phyloP scores from a whole-genome alignment of 2,888 invertebrate species.

The Neelides folsomi region DNA sequence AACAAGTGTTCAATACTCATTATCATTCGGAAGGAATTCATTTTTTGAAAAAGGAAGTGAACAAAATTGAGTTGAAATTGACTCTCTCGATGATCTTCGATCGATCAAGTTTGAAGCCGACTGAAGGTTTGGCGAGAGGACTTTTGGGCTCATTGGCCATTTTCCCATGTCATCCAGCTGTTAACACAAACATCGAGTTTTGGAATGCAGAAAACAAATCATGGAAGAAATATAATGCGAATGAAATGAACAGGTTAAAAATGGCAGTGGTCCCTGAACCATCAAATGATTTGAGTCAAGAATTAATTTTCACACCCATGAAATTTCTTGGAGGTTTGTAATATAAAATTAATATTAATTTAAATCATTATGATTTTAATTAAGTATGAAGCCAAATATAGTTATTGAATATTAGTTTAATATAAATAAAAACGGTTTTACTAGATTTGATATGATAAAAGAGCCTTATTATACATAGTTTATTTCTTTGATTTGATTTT shows the following conservation, averaged over 20 bases:
- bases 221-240: constrained; percentile 17
- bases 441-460: too few relatives aligned
- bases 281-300: neutral
- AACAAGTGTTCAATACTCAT: constrained; percentile 78
- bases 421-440: too few relatives aligned
- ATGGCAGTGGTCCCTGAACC: constrained; percentile 17
- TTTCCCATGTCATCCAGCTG: constrained; percentile 67
- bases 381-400: too few relatives aligned
- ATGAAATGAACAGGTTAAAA: constrained; percentile 20
- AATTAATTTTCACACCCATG: constrained; percentile 27
- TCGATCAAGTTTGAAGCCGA: constrained; percentile 47
- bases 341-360: constrained; percentile 7
- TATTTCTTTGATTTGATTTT: neutral
- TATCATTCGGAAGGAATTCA: constrained; percentile 83
- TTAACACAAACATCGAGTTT: constrained; percentile 54
- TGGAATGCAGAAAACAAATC: constrained; percentile 14
- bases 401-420: too few relatives aligned
- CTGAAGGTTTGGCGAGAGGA: constrained; percentile 64
- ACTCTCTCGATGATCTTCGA: constrained; percentile 80
- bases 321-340: constrained; percentile 52
- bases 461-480: too few relatives aligned
- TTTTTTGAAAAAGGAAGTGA: constrained; percentile 55
- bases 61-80: constrained; percentile 66
- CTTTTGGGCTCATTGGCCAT: constrained; percentile 75
- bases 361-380: neutral